Percentiles rank a stretch among this genome's conserved stretches.
Conservation (phyloP, 2,888 invertebrate genomes). For the Aleiodes alternator region DNA sequence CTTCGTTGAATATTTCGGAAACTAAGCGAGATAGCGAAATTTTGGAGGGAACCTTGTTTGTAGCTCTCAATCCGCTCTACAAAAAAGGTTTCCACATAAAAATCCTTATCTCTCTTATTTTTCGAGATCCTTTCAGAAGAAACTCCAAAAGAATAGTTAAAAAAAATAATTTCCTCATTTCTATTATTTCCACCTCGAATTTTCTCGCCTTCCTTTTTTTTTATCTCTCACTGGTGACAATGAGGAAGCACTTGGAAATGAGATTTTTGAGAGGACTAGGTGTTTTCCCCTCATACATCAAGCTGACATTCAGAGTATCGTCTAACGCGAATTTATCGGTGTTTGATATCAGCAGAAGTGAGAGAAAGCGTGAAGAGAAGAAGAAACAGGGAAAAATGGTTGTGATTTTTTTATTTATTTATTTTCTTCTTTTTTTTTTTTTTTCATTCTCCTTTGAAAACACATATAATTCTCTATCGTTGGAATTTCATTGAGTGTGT, state of each 20-base stretch:
- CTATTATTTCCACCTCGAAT: neutral
- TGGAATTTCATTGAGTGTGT: neutral
- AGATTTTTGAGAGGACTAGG: conserved; percentile 54
- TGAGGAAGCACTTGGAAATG: conserved; percentile 53
- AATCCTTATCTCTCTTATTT: neutral
- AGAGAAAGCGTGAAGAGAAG: conserved; percentile 27
- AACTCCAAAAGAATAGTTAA: no score
- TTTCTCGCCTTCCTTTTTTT: neutral
- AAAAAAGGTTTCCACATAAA: neutral
- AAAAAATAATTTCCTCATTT: no score
- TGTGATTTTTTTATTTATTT: conserved; percentile 39
- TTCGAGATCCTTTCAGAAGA: neutral
- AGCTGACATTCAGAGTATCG: conserved; percentile 67
- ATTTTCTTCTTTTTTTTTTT: no score
- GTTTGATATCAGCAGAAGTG: conserved; percentile 67
- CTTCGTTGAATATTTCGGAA: no score
- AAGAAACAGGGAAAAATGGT: neutral
- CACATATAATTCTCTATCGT: neutral
- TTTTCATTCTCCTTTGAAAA: neutral
- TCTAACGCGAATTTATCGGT: conserved; percentile 69
- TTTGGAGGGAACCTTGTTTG: no score
- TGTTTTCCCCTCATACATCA: conserved; percentile 68
- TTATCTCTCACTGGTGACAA: conserved; percentile 42
- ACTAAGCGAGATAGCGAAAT: no score
- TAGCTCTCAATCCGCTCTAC: no score